Conservation (phyloP, 2,797 vertebrate genomes). For the Scomberomorus guttatus region DNA sequence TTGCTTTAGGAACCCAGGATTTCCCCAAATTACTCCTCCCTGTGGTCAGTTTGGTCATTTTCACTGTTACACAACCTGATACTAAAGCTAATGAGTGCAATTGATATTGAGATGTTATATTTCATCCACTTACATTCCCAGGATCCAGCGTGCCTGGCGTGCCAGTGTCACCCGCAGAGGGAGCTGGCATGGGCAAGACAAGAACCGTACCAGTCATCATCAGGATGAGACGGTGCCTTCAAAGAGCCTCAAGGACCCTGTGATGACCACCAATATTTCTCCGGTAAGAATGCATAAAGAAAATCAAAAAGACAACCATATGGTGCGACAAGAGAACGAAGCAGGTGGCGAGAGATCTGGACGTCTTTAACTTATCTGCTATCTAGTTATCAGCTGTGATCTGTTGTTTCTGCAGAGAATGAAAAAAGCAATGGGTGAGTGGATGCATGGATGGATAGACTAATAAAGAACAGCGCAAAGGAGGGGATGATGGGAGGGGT, state of each 20-base stretch:
- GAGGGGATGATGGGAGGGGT: conserved; percentile 57
- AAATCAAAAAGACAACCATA: conserved; percentile 14
- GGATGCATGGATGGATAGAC: conserved; percentile 51
- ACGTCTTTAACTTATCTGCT: conserved; percentile 8
- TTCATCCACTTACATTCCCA: conserved; percentile 44
- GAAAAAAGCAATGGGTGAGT: conserved; percentile 20
- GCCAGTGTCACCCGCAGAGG: conserved; percentile 72
- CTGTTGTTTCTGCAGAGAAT: conserved; percentile 37
- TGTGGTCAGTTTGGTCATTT: not conserved
- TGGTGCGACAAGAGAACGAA: conserved; percentile 22
- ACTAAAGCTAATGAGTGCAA: not conserved
- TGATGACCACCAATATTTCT: conserved; percentile 59
- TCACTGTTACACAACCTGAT: no score
- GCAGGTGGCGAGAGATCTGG: conserved; percentile 24
- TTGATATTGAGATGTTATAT: not conserved
- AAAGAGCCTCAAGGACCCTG: conserved; percentile 57
- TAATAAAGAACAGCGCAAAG: conserved; percentile 59
- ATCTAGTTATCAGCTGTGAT: conserved; percentile 42
- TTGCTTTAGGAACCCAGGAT: not conserved
- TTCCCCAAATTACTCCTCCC: not conserved
- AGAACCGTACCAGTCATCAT: conserved; percentile 25
- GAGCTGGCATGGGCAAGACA: conserved; percentile 52
- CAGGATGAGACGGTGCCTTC: conserved; percentile 38
- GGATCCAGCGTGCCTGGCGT: conserved; percentile 87
- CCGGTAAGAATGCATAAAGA: conserved; percentile 68